Conservation (phyloP, 53 echinoderm and acorn worm genomes). For the Patiria pectinifera region DNA sequence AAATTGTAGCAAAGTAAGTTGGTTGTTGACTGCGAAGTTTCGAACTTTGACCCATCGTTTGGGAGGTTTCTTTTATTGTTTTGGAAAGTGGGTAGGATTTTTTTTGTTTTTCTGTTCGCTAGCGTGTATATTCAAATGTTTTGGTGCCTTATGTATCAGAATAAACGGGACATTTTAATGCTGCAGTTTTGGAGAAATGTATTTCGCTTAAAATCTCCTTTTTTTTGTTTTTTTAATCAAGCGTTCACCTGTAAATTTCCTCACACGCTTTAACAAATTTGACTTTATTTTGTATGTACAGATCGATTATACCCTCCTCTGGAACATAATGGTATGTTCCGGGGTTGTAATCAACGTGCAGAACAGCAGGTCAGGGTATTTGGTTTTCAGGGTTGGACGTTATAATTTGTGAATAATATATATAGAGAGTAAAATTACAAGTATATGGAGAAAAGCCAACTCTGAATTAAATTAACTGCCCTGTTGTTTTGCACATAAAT, state of each 20-base stretch:
- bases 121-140: constrained; percentile 53
- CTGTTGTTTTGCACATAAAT: constrained; percentile 21
- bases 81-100: not conserved
- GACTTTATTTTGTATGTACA: constrained; percentile 50
- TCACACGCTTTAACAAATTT: constrained; percentile 1
- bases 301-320: constrained; percentile 8
- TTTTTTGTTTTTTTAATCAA: not conserved
- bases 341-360: not conserved
- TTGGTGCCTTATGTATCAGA: constrained; percentile 43
- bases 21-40: not conserved
- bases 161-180: not conserved
- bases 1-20: constrained; percentile 14
- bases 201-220: constrained; percentile 12
- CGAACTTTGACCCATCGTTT: constrained; percentile 17
- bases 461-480: constrained; percentile 28
- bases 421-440: constrained; percentile 47
- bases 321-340: constrained; percentile 61
- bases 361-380: constrained; percentile 51
- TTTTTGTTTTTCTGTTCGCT: not conserved
- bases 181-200: constrained; percentile 47
- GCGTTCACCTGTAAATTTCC: constrained; percentile 24
- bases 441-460: not conserved
- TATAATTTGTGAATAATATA: constrained; percentile 63
- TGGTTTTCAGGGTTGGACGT: constrained; percentile 28
- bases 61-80: not conserved